Percentiles rank a stretch among this genome's conserved stretches.
Evolutionary conservation across 2,113 vertebrate genomes (phyloP).

Genomic region (Murina feae): DNA sequence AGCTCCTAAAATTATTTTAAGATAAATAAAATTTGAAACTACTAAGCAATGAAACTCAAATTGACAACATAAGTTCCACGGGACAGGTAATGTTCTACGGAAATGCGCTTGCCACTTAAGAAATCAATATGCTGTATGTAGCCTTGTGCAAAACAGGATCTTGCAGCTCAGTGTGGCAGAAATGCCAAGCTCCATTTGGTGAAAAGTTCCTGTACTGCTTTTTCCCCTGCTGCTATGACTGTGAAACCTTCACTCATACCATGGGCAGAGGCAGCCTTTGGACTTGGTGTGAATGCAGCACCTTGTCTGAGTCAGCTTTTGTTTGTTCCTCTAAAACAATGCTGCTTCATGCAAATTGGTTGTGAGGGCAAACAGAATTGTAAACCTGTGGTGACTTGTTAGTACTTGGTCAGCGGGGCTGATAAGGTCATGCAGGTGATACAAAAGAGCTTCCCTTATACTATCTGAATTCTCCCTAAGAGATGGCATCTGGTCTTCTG

Average conservation of each 20-base stretch:
- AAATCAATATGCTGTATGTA: neutral
- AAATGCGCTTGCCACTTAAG: neutral
- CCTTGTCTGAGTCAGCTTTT: neutral
- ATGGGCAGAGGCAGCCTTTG: neutral
- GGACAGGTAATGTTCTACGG: neutral
- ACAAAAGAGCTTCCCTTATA: neutral
- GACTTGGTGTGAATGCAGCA: neutral
- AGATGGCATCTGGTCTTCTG: neutral
- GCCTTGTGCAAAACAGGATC: neutral
- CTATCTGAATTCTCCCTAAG: neutral
- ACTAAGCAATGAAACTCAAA: neutral
- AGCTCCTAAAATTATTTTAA: neutral
- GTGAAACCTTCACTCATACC: neutral
- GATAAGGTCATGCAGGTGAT: neutral
- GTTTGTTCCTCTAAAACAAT: constrained; percentile 38
- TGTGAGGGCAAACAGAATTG: neutral
- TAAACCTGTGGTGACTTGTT: neutral
- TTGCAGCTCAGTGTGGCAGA: neutral
- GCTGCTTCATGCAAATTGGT: neutral
- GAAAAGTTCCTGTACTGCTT: neutral
- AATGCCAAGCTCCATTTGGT: neutral
- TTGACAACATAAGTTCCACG: neutral
- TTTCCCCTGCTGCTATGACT: neutral
- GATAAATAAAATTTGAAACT: neutral
- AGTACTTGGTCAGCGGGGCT: neutral